Base-by-base conservation (phyloP, 2,797 vertebrate species). In the Muraenolepis orangiensis region DNA sequence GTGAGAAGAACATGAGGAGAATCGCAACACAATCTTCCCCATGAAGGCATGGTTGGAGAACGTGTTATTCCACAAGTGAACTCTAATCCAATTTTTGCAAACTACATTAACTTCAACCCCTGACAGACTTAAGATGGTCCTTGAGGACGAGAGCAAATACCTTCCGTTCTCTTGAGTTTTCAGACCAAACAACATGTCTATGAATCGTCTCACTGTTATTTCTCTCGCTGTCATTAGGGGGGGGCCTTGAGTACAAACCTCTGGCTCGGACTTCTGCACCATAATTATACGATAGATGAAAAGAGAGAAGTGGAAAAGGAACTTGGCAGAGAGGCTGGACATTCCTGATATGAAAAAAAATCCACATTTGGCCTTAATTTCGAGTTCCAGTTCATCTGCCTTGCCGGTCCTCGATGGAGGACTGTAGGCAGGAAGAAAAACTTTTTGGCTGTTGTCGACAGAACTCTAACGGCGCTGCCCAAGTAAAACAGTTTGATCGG, bases 281-380 rank as follows among this genome's bases (percentile, higher is more conserved):
- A 87, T 89, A 87, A 91, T 91, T 89, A 90, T 78, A 86, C 79
- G 77, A 84, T 51, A 74, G 77, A 85, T 82, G 82, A 82, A 81
- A 81, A 81, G 18, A 74, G 51, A 66, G 61, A 79, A 80, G 76
- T 83, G 74, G 70, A 88, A 80, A 71, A 84, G 77, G 79, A 84
- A 80, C 70, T 90, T 90, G 87, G 90, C 87, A 89, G 83, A 73
- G 84, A 84, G 76, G 32, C 69, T 51, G 36, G 36, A 83, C 84
- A 87, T 91, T 91, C 87, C 88, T 86, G 69, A 80, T 78, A 78
- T 36, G 66, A 87, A 82, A 81, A 84, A 81, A 81, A 84, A 81
- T 82, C 74, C 46, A 68, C 79, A 79, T 70, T 74, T 64, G 81
- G 69, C 46, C 79, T 81, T 77, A 83, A 80, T 79, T n/a, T 38